Percentiles rank a stretch among this genome's conserved stretches.
These are phyloP conservation scores for Halcyon malimbica DNA, from an alignment of 2,113 vertebrate species.

Conservation along the genomic window DNA sequence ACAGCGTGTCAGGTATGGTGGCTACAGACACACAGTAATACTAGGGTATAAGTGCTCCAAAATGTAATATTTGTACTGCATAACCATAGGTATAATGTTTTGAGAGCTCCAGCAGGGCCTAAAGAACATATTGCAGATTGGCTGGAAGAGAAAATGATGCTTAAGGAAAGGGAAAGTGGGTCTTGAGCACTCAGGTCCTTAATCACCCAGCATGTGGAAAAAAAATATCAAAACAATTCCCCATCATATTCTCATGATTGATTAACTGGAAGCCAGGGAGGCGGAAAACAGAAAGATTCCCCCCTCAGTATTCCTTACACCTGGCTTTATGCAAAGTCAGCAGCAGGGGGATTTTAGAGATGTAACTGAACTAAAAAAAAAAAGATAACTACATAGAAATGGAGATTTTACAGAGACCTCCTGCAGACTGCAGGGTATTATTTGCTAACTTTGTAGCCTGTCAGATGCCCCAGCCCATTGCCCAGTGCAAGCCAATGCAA, in stretches of 20 bases:
- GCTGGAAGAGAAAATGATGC: slow-evolving; percentile 7
- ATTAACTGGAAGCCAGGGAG: neutral
- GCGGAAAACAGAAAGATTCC: neutral
- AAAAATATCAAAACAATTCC: neutral
- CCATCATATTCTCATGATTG: neutral
- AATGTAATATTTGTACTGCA: neutral
- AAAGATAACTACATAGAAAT: neutral
- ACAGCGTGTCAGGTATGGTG: neutral
- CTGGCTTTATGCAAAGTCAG: neutral
- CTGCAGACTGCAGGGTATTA: neutral
- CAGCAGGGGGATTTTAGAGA: neutral
- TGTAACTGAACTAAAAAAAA: neutral
- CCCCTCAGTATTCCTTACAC: neutral
- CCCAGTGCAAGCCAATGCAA: neutral
- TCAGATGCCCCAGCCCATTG: neutral
- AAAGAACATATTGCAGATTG: slow-evolving; percentile 13
- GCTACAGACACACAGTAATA: neutral
- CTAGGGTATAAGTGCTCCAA: neutral
- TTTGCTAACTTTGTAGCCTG: neutral
- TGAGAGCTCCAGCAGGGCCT: slow-evolving; percentile 17
- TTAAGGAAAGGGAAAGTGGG: neutral
- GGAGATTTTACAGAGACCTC: neutral
- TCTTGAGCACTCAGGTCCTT: slow-evolving; percentile 40
- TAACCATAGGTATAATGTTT: neutral
- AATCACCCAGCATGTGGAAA: neutral